phyloP scores from a whole-genome alignment of 2,113 vertebrate species.

The Vidua chalybeata region DNA sequence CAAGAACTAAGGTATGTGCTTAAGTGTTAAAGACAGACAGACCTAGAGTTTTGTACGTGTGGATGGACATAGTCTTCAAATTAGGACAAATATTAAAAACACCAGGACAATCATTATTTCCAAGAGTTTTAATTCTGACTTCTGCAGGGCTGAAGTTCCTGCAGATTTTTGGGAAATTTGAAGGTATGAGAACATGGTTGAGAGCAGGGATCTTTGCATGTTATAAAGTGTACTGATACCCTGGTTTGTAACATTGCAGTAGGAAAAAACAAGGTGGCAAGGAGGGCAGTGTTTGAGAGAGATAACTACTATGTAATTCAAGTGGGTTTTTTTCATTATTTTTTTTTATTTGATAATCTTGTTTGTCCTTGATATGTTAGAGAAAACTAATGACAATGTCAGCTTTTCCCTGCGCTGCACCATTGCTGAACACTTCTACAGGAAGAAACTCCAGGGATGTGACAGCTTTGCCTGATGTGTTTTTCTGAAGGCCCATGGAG shows the following conservation, averaged over 20 bases:
- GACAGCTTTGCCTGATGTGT: background rate
- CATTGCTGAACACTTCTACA: background rate
- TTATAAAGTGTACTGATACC: background rate
- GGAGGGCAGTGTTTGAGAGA: background rate
- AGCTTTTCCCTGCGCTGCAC: background rate
- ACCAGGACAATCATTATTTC: background rate
- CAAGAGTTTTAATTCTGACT: background rate
- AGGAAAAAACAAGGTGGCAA: accelerated
- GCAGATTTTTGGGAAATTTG: background rate
- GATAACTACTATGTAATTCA: background rate
- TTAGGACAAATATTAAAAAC: background rate
- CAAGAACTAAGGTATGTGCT: background rate
- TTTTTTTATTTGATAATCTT: background rate
- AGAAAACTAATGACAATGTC: background rate
- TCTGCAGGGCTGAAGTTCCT: background rate
- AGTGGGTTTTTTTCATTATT: background rate
- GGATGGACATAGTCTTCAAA: background rate
- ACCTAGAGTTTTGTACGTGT: background rate
- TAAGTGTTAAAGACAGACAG: background rate
- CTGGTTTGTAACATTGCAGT: background rate
- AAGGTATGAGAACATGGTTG: background rate
- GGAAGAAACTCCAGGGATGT: background rate
- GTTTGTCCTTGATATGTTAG: background rate
- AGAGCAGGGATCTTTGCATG: accelerated
- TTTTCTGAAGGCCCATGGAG: background rate